Conservation (phyloP, 2,797 vertebrate species). For the Galago senegalensis region DNA sequence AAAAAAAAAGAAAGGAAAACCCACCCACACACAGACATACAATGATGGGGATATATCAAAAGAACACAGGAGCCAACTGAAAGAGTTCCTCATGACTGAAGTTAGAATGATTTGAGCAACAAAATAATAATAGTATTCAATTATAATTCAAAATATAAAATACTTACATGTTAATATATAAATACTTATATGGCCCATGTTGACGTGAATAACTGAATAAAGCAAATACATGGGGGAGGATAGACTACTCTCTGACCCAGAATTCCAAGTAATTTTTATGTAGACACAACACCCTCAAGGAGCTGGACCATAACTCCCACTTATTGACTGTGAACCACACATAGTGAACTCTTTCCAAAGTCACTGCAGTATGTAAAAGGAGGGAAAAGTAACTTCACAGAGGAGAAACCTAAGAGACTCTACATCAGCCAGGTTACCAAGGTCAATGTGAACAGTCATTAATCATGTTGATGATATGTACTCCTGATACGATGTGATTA, state of each 20-base stretch:
- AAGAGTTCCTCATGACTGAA: background rate
- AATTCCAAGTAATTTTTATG: background rate
- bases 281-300: background rate
- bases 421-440: background rate
- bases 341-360: background rate
- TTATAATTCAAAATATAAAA: background rate
- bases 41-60: background rate
- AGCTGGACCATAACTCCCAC: background rate
- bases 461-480: background rate
- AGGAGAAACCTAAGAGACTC: background rate
- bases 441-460: background rate
- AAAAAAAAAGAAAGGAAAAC: no score
- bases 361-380: background rate
- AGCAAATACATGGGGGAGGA: background rate
- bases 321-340: background rate
- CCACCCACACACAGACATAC: background rate
- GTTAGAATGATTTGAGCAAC: background rate
- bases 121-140: conserved; percentile 37
- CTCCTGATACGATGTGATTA: background rate
- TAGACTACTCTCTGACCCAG: background rate
- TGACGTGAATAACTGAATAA: conserved; percentile 43
- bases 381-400: background rate
- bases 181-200: background rate
- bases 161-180: background rate
- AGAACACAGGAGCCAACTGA: background rate